A percentile compares a stretch with the other conserved stretches of the same genome.
Conservation (phyloP, 2,113 vertebrate species). For the Sturnira hondurensis region DNA sequence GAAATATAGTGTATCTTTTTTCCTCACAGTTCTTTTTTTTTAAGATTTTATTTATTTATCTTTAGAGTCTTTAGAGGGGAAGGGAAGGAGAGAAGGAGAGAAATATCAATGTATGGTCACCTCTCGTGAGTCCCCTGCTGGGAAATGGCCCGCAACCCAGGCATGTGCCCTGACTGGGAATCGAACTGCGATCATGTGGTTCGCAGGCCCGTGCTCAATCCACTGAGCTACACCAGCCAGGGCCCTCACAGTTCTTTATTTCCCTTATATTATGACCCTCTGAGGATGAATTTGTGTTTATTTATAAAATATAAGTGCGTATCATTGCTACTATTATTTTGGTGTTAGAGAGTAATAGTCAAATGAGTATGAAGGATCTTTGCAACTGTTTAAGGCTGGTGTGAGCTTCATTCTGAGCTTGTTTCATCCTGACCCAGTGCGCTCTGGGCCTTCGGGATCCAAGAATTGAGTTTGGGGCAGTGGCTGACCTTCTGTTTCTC, state of each 20-base stretch:
- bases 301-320: background rate
- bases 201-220: no score
- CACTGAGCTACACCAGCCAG: no score
- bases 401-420: background rate
- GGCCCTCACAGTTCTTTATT: background rate
- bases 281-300: background rate
- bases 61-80: no score
- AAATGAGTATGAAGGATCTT: background rate
- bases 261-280: background rate
- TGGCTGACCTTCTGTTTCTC: background rate
- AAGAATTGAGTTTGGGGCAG: background rate
- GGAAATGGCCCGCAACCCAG: no score
- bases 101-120: no score
- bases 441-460: background rate
- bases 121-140: no score
- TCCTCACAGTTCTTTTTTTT: background rate
- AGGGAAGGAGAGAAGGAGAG: no score
- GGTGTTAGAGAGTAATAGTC: background rate
- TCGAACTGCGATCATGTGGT: no score
- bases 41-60: no score
- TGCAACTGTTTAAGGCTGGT: background rate
- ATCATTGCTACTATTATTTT: background rate
- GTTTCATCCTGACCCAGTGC: background rate
- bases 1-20: background rate
- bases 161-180: no score